phyloP scores from a whole-genome alignment of 2,888 invertebrate species.

The Galeopsomyia nigrocyanea region DNA sequence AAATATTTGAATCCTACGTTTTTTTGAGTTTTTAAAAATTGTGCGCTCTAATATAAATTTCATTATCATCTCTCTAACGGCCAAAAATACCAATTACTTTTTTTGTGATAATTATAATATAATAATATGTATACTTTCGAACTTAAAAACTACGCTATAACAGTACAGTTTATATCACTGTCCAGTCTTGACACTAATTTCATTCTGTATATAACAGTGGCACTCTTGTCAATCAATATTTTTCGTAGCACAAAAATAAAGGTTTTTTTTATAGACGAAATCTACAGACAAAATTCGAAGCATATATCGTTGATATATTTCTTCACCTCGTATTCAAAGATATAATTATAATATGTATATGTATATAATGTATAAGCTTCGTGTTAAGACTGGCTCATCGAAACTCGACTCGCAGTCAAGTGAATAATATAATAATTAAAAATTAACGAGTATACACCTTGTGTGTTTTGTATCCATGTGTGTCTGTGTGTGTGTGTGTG shows the following conservation, averaged over 20 bases:
- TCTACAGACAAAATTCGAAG: neutral
- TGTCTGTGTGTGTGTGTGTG: neutral
- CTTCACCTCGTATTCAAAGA: constrained; percentile 6
- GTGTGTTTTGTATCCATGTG: no score
- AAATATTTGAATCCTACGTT: constrained; percentile 16
- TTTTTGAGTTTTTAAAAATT: neutral
- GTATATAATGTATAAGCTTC: neutral
- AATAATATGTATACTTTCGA: neutral
- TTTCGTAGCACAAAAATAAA: no score
- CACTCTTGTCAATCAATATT: no score
- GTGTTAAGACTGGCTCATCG: neutral
- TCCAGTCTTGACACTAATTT: constrained; percentile 30
- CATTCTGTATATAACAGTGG: neutral
- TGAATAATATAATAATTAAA: neutral
- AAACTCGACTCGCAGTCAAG: constrained; percentile 20
- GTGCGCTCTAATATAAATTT: no score
- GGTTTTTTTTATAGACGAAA: no score
- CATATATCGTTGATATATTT: constrained; percentile 1
- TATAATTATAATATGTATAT: no score
- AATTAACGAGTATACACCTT: constrained; percentile 21
- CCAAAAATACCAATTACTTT: neutral
- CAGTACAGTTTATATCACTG: constrained; percentile 27
- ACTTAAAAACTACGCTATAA: constrained; percentile 21
- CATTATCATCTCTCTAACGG: no score
- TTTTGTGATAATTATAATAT: constrained; percentile 21